Evolutionary conservation across 1,140 invertebrate genomes (phyloP), one percentile per base, ranked within the genome.

Genomic region (Temnothorax nylanderi): DNA sequence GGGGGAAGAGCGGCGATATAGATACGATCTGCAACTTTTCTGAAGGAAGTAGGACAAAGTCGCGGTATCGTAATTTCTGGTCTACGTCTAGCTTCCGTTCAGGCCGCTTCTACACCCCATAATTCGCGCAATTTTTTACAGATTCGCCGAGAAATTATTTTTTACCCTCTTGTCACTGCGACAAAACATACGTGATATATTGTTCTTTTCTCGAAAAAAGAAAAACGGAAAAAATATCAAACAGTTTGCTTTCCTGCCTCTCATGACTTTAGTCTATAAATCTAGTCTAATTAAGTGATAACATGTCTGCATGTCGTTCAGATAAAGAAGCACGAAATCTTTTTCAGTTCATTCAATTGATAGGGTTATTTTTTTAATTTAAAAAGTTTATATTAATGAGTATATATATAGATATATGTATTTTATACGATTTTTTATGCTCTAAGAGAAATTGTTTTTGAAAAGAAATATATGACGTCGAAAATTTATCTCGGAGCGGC

Each of bases 31-130:
- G 7, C 6, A 16, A 54, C 26, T 47, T 58, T 58, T 37, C 7
- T 34, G 26, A 54, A 11, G 3, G 5, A 84, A 84, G 67, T 84
- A 84, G 80, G 69, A 7, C 69, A 74, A 84, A 82, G 67, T 72
- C 47, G 77, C 4, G 3, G 37, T n/a, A 6, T 34, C 34, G 65
- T 26, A 21, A 37, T 72, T 82, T 82, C 26, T 32, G n/a, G 67
- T 71, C 32, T 6, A 21, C 8, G 62, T 47, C 21, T 16, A 16
- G 11, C n/a, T 51, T 16, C 37, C 34, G 37, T 47, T 18, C 10
- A 16, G 26, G n/a, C 4, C 44, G 10, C 41, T 58, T 34, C 8
- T 47, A 44, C n/a, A 77, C 21, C 6, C 58, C 8, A n/a, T 3
- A 11, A 21, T 41, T 11, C 32, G 21, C 4, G 16, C 47, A 8